Percentiles rank a stretch among this genome's conserved stretches.
Conservation (phyloP, 2,888 invertebrate genomes). For the Atrina japonica region DNA sequence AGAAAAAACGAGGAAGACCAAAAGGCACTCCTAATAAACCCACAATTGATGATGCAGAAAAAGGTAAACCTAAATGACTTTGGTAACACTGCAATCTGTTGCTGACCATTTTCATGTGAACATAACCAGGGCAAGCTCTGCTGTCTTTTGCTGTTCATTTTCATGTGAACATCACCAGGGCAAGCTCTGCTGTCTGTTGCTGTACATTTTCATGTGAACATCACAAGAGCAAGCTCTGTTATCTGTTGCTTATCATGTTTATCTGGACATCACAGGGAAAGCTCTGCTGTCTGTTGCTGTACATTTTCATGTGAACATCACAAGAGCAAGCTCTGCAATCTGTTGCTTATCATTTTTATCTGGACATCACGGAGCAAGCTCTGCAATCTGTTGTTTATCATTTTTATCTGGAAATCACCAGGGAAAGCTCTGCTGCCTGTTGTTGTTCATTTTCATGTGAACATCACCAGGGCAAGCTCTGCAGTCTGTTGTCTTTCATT, state of each 20-base stretch:
- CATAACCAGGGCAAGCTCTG: too few relatives aligned
- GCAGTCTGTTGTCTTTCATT: background rate
- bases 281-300: background rate
- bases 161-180: background rate
- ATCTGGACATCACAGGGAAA: background rate
- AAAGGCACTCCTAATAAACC: conserved; percentile 39
- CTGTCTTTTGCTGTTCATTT: background rate
- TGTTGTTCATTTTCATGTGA: background rate
- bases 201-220: background rate
- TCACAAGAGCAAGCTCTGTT: background rate
- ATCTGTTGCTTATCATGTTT: background rate
- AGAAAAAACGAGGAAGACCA: conserved; percentile 38
- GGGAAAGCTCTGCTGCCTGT: background rate
- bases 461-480: background rate
- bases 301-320: background rate
- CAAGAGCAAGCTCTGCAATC: background rate
- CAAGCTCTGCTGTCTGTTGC: background rate
- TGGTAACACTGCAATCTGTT: too few relatives aligned
- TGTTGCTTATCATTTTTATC: background rate
- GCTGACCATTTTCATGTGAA: background rate
- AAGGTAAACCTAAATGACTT: conserved; percentile 24
- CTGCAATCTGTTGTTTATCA: background rate
- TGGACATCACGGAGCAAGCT: too few relatives aligned
- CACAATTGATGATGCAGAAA: conserved; percentile 18
- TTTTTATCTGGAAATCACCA: too few relatives aligned